Base-by-base conservation (phyloP, 2,888 invertebrate genomes). In the Spodoptera exigua region DNA sequence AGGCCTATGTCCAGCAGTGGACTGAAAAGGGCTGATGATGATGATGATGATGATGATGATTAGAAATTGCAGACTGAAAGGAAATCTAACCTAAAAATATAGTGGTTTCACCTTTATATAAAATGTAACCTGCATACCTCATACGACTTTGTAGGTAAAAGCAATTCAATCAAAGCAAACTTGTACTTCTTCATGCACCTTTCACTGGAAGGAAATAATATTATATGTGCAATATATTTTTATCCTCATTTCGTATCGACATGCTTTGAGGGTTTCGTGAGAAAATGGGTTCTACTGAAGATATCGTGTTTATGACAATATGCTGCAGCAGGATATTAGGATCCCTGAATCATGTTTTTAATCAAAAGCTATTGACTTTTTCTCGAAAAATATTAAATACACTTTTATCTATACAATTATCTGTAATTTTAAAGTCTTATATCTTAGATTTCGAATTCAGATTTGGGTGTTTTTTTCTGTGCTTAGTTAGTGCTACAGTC, bases 291-390 rank as follows among this genome's bases (percentile, higher is more conserved):
- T 21, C 39, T 34, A 37, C 47, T 57, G 43, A 73, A 70, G 61
- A 68, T 74, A 62, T 41, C 52, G 74, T 65, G 48, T 70, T 67
- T 73, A 75, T 59, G 60, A 40, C 54, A 54, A 65, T 61, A 76
- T 71, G 60, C 45, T 44, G 36, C 14, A 58, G 57, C 61, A 62
- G 76, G 76, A 76, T 69, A 74, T 76, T 71, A 66, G 57, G 58
- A 66, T 53, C 64, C 48, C 18, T 43, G 39, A 43, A 49, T 51
- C 34, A 47, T 49, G 18, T 46, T 27, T 61, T 34, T 13, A 21
- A 37, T 14, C 35, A 52, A 27, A 47, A 27, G 9, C 3, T 2
- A 3, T 18, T 2, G 7, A 1, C 0, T 27, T 5, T 1, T 27
- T 27, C 9, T 5, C 27, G 5, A 5, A 7, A 27, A 0, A 5